A percentile compares a stretch with the other conserved stretches of the same genome.
phyloP scores from a whole-genome alignment of 2,797 vertebrate genomes.

The Notolabrus celidotus region DNA sequence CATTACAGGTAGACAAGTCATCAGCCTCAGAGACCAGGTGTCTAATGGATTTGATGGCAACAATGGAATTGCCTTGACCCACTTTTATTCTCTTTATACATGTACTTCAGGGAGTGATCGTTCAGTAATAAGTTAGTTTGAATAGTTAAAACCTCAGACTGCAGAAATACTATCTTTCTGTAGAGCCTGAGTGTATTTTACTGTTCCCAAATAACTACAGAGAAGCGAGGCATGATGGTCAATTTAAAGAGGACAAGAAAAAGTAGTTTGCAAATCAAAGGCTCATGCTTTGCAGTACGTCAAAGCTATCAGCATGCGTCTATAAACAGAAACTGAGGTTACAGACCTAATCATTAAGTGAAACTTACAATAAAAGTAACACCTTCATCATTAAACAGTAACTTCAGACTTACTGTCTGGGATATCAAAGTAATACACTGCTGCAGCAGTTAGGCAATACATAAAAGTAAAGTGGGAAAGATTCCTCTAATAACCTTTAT shows the following conservation, averaged over 20 bases:
- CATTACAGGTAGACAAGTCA: constrained; percentile 64
- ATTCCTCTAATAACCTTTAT: neutral
- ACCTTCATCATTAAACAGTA: constrained; percentile 9
- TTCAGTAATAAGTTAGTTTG: constrained; percentile 49
- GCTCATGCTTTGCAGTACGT: neutral
- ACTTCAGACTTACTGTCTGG: neutral
- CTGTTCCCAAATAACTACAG: neutral
- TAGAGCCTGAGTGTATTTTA: neutral
- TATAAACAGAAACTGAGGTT: constrained; percentile 2
- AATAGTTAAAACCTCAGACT: constrained; percentile 18
- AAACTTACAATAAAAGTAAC: neutral
- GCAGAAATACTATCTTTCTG: neutral
- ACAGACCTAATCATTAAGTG: constrained; percentile 1
- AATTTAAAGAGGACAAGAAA: neutral
- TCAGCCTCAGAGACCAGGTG: constrained; percentile 52
- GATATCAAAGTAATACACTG: constrained; percentile 1
- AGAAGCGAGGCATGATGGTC: neutral
- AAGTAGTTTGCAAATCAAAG: neutral
- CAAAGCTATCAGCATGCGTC: neutral
- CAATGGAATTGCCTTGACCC: constrained; percentile 58
- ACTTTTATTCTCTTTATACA: constrained; percentile 56
- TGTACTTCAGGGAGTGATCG: constrained; percentile 43
- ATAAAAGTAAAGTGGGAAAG: constrained; percentile 8
- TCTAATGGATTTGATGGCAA: constrained; percentile 58
- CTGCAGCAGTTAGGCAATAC: neutral